Evolutionary conservation across 2,113 vertebrate species (phyloP).

Genomic region (Spheniscus mendiculus): DNA sequence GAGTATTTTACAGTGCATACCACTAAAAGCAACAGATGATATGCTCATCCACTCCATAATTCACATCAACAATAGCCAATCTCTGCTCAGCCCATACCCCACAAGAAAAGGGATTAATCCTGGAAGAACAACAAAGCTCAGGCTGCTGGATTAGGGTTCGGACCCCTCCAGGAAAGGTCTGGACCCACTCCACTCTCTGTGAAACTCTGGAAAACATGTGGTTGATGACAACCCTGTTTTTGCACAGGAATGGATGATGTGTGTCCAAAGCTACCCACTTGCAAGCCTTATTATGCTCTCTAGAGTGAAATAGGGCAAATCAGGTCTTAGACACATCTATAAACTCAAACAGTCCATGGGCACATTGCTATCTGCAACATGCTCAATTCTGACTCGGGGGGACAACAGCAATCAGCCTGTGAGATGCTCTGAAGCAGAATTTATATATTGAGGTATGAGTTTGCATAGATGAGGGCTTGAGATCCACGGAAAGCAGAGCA

Average conservation of each 20-base stretch:
- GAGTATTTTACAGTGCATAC: background rate
- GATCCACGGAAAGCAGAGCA: background rate
- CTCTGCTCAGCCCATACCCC: conserved; percentile 32
- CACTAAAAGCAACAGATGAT: conserved; percentile 47
- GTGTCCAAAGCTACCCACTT: background rate
- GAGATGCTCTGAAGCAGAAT: background rate
- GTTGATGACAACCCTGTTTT: background rate
- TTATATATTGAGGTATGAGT: background rate
- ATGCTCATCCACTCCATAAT: conserved; percentile 1
- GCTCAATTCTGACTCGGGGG: background rate
- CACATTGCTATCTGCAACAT: background rate
- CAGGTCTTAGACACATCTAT: background rate
- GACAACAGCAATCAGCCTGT: background rate
- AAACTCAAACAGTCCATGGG: background rate
- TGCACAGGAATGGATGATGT: background rate
- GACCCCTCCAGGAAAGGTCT: background rate
- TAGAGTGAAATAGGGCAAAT: background rate
- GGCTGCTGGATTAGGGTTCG: background rate
- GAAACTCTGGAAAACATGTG: background rate
- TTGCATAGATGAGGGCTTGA: background rate
- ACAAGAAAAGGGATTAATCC: conserved; percentile 49
- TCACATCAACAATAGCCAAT: conserved; percentile 20
- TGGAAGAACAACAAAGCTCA: conserved; percentile 29
- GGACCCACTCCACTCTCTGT: background rate
- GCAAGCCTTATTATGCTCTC: background rate